These are phyloP conservation scores for Malurus alboscapulatus DNA, from an alignment of 2,113 vertebrate genomes.

Conservation along the genomic window DNA sequence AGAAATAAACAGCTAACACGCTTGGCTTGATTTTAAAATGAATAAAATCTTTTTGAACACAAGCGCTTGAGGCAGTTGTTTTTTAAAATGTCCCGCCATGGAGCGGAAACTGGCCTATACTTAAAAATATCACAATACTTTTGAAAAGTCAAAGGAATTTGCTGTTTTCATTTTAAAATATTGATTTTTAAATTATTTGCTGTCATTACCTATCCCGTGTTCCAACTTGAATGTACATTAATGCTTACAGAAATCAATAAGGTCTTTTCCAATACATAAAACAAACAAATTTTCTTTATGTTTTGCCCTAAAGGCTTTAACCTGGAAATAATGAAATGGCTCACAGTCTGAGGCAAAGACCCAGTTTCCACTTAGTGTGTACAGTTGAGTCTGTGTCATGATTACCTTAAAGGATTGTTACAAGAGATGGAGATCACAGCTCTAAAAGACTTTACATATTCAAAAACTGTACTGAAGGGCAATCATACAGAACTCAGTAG, in stretches of 20 bases:
- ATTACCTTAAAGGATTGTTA: not conserved
- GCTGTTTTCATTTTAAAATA: not conserved
- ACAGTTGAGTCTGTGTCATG: not conserved
- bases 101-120: not conserved
- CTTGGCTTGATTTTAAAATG: not conserved
- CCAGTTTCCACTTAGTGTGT: not conserved
- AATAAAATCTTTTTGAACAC: not conserved
- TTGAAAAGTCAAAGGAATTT: not conserved
- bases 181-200: not conserved
- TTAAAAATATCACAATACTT: not conserved
- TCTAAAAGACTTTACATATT: not conserved
- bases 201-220: not conserved
- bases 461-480: not conserved
- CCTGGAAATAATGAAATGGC: not conserved
- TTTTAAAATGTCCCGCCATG: not conserved
- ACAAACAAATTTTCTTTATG: not conserved
- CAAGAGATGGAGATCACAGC: not conserved
- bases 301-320: not conserved
- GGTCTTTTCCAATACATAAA: not conserved
- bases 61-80: fast-evolving
- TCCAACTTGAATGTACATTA: not conserved
- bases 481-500: not conserved
- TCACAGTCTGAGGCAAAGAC: not conserved
- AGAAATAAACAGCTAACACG: not conserved
- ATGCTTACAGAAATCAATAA: not conserved